Conservation (phyloP, 2,113 vertebrate species). For the Clarias batrachus region DNA sequence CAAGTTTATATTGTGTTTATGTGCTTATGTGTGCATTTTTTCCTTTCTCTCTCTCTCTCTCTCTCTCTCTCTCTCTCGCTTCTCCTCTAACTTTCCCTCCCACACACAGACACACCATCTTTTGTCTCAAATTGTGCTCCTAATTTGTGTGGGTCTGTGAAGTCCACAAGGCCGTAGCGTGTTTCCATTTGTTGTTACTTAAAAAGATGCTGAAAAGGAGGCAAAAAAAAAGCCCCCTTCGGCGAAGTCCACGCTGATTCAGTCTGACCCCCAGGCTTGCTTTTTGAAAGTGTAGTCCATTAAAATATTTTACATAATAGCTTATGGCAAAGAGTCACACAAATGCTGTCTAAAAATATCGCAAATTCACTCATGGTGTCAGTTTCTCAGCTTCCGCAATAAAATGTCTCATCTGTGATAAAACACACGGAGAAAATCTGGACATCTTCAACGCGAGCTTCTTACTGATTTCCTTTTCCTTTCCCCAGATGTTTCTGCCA, state of each 20-base stretch:
- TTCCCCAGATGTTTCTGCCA: slow-evolving; percentile 5
- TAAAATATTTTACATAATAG: slow-evolving; percentile 8
- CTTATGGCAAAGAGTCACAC: not conserved
- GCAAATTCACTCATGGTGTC: not conserved
- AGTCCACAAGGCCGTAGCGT: not conserved
- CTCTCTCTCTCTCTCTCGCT: not conserved
- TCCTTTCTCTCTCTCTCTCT: not conserved
- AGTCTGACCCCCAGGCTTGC: not conserved
- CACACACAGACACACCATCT: not conserved
- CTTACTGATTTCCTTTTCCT: not conserved
- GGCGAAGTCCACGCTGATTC: not conserved
- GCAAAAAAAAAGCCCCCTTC: not conserved
- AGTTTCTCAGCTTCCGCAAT: not conserved
- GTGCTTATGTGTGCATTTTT: not conserved
- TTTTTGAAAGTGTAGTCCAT: slow-evolving; percentile 1
- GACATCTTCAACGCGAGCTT: not conserved
- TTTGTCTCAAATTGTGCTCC: not conserved
- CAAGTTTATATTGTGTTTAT: not conserved
- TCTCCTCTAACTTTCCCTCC: not conserved
- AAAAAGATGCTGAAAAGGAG: not conserved
- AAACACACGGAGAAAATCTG: not conserved
- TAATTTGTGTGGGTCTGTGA: not conserved
- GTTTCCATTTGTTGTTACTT: not conserved
- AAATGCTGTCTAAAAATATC: slow-evolving; percentile 9
- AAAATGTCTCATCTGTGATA: not conserved